A percentile compares a stretch with the other conserved stretches of the same genome.
phyloP scores from a whole-genome alignment of 2,888 invertebrate species.

The Oconnorella tubifera region DNA sequence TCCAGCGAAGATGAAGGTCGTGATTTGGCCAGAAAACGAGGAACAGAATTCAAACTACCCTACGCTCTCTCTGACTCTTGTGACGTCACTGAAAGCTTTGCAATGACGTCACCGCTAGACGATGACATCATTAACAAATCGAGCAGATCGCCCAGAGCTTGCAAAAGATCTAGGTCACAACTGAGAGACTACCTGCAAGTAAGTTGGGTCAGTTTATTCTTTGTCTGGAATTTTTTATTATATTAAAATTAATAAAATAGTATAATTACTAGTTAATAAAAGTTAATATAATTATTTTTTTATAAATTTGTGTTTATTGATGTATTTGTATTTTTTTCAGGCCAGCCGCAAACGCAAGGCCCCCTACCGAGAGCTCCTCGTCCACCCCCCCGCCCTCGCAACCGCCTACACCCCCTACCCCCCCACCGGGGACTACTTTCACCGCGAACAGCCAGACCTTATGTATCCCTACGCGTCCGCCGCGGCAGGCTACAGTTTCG shows the following conservation, averaged over 20 bases:
- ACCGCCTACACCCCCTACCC: slow-evolving; percentile 24
- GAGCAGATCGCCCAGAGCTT: slow-evolving; percentile 66
- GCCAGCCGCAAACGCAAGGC: slow-evolving; percentile 67
- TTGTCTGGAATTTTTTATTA: too few species aligned
- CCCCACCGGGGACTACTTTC: not conserved
- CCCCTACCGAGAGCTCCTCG: slow-evolving; percentile 40
- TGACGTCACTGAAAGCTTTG: too few species aligned
- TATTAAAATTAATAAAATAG: too few species aligned
- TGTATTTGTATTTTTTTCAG: slow-evolving; percentile 59
- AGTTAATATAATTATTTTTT: not conserved
- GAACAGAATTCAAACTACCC: slow-evolving; percentile 98
- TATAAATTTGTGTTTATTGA: not conserved
- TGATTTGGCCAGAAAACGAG: slow-evolving; percentile 92
- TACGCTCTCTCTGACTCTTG: slow-evolving; percentile 72
- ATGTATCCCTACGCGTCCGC: slow-evolving; percentile 46
- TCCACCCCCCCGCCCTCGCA: slow-evolving; percentile 36
- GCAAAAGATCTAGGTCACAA: slow-evolving; percentile 88
- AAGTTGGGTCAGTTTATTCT: slow-evolving; percentile 43
- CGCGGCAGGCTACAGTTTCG: slow-evolving; percentile 29
- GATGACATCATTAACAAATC: too few species aligned
- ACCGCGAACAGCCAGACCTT: slow-evolving; percentile 31
- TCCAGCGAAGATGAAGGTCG: slow-evolving; percentile 95
- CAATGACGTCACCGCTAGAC: slow-evolving; percentile 26
- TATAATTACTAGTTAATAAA: slow-evolving; percentile 36
- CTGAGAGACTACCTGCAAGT: slow-evolving; percentile 75